Conservation (phyloP, 2,888 invertebrate genomes). For the Rutpela maculata region DNA sequence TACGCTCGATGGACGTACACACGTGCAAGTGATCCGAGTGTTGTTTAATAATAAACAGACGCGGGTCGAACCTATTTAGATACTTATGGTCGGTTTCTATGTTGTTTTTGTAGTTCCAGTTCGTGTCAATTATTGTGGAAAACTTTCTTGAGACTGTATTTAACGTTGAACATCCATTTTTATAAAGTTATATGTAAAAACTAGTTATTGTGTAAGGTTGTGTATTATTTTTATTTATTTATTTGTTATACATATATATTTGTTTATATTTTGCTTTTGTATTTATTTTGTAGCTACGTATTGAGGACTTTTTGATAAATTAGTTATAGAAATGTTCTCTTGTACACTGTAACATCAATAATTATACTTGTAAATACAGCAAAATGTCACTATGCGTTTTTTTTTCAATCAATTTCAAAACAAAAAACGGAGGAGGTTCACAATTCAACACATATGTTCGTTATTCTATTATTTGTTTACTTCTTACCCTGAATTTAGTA, state of each 20-base stretch:
- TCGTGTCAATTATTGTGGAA: constrained; percentile 32
- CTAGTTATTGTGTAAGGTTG: constrained; percentile 40
- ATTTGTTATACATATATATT: constrained; percentile 51
- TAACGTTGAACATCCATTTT: constrained; percentile 36
- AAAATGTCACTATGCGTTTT: not conserved
- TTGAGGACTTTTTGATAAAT: not conserved
- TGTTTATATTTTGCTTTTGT: constrained; percentile 47
- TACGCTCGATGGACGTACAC: constrained; percentile 84
- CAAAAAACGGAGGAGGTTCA: too few relatives aligned
- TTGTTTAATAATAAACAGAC: constrained; percentile 75
- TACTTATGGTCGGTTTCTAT: not conserved
- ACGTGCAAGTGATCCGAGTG: constrained; percentile 86
- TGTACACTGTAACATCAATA: constrained; percentile 3
- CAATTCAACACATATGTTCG: too few relatives aligned
- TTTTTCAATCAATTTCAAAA: not conserved
- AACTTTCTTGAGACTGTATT: constrained; percentile 10
- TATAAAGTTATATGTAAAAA: constrained; percentile 45
- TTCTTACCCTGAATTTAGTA: too few relatives aligned
- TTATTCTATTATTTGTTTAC: too few relatives aligned
- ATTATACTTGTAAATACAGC: not conserved
- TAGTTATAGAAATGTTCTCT: not conserved
- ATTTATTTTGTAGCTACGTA: constrained; percentile 33
- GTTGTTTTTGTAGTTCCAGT: constrained; percentile 24
- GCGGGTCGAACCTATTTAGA: not conserved
- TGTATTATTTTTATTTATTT: constrained; percentile 56